Conservation (phyloP, 1,140 invertebrate genomes). For the Philopotamus ludificatus region DNA sequence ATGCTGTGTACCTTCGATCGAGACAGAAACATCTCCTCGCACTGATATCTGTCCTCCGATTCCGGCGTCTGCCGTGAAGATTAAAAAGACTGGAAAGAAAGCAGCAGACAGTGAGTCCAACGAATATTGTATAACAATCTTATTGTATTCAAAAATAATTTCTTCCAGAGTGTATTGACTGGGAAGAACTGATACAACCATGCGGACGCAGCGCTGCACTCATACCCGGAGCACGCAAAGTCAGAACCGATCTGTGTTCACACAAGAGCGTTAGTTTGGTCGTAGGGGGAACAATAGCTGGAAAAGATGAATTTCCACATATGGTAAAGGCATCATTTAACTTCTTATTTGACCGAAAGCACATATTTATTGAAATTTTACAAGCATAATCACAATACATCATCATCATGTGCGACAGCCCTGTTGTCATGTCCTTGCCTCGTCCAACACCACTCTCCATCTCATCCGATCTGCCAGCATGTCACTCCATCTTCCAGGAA, state of each 20-base stretch:
- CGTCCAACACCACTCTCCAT: no score
- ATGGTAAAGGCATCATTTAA: slow-evolving; percentile 24
- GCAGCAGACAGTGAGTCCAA: slow-evolving; percentile 28
- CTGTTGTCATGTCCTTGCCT: no score
- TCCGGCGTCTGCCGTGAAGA: slow-evolving; percentile 8
- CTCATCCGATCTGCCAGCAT: no score
- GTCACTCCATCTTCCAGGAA: no score
- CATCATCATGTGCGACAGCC: no score
- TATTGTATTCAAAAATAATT: neutral
- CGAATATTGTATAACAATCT: neutral
- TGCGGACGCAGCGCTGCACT: neutral
- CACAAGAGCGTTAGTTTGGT: slow-evolving; percentile 8
- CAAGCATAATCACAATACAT: no score
- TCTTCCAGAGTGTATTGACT: slow-evolving; percentile 32
- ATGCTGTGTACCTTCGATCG: no score
- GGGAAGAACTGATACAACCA: neutral
- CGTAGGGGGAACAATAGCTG: neutral
- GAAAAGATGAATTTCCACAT: slow-evolving; percentile 29
- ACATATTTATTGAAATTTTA: no score
- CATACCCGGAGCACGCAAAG: neutral
- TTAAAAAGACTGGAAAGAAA: slow-evolving; percentile 21
- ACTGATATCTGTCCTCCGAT: neutral
- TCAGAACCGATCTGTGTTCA: slow-evolving; percentile 1
- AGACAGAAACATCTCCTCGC: no score
- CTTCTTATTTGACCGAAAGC: no score